These are phyloP conservation scores for Pseudanteris insignis DNA, from an alignment of 2,888 invertebrate species.

Conservation along the genomic window DNA sequence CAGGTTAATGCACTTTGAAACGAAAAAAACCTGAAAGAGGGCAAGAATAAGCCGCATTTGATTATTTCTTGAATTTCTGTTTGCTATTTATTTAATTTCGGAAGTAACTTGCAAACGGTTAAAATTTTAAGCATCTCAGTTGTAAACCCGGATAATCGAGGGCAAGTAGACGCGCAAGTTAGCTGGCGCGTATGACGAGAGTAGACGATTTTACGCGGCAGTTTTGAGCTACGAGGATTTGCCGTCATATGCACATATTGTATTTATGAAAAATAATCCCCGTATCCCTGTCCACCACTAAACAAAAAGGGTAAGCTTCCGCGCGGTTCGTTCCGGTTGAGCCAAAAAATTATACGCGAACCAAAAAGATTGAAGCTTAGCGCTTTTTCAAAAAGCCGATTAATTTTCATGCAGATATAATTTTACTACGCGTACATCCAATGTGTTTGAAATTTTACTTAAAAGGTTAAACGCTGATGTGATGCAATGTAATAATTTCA, in stretches of 20 bases:
- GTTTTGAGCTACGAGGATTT: slow-evolving; percentile 24
- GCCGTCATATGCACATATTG: slow-evolving; percentile 48
- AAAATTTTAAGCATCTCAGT: slow-evolving; percentile 46
- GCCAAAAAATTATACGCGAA: slow-evolving; percentile 24
- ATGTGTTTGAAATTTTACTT: too few species aligned
- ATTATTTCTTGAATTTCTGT: slow-evolving; percentile 35
- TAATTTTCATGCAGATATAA: slow-evolving; percentile 13
- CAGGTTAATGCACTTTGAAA: slow-evolving; percentile 20
- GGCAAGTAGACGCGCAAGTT: slow-evolving; percentile 38
- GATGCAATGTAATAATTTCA: too few species aligned
- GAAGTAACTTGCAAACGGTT: slow-evolving; percentile 40
- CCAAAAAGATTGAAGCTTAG: slow-evolving; percentile 13
- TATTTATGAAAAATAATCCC: slow-evolving; percentile 63
- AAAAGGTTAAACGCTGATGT: too few species aligned
- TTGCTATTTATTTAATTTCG: slow-evolving; percentile 18
- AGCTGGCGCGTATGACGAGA: slow-evolving; percentile 36
- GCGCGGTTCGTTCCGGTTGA: slow-evolving; percentile 11
- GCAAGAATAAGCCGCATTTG: slow-evolving; percentile 29
- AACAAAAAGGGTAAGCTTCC: slow-evolving; percentile 21
- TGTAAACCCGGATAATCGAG: slow-evolving; percentile 40
- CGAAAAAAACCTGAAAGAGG: slow-evolving; percentile 5
- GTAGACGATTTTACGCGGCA: slow-evolving; percentile 34
- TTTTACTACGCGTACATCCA: slow-evolving; percentile 20
- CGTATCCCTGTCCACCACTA: too few species aligned
- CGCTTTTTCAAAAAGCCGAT: slow-evolving; percentile 13